Percentiles rank a stretch among this genome's conserved stretches.
These are phyloP conservation scores for Pangasianodon gigas DNA, from an alignment of 2,113 vertebrate species.

Conservation along the genomic window DNA sequence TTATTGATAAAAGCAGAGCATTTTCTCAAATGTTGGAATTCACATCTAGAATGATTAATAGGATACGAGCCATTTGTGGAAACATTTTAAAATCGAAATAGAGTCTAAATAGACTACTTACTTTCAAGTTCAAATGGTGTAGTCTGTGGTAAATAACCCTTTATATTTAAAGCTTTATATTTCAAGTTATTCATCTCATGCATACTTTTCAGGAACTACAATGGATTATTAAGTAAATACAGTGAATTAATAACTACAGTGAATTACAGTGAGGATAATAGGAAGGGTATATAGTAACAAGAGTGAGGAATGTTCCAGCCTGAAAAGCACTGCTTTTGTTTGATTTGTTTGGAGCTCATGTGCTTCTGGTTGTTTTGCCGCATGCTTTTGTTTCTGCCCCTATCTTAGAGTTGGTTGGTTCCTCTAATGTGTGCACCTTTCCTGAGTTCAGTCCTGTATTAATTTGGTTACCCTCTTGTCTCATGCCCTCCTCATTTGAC, in stretches of 20 bases:
- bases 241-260: background rate
- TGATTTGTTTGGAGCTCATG: background rate
- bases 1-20: background rate
- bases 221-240: background rate
- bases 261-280: background rate
- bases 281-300: background rate
- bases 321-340: background rate
- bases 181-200: background rate
- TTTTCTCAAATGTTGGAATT: background rate
- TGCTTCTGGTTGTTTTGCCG: background rate
- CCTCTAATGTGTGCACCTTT: background rate
- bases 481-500: background rate
- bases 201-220: background rate
- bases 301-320: background rate
- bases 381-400: background rate
- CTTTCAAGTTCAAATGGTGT: too few species aligned
- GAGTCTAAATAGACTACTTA: too few species aligned
- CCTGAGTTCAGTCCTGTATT: background rate
- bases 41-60: background rate
- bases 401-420: background rate
- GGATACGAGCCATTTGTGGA: background rate
- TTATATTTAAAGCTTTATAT: too few species aligned
- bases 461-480: background rate
- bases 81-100: too few species aligned
- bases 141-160: too few species aligned